Base-by-base conservation (phyloP, 2,888 invertebrate genomes). In the Nephrotoma flavescens region DNA sequence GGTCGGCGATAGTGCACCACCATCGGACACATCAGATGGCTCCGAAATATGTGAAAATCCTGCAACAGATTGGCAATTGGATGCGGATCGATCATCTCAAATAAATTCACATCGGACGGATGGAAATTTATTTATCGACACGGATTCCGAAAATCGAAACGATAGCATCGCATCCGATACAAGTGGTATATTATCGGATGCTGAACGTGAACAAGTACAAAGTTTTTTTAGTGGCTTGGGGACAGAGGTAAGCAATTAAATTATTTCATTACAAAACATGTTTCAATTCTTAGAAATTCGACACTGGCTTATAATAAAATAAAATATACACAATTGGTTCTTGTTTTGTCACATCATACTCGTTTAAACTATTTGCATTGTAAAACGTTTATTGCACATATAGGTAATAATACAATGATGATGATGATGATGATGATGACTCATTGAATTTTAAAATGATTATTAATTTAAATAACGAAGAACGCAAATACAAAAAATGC, bases 211-310 rank as follows among this genome's bases (percentile, higher is more conserved):
- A 52, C 95, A 95, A 90, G 94, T 96, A 87, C 95, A 96, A 90
- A 93, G 94, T 87, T 95, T 95, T 90, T 95, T 95, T 89, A 93
- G 94, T 87, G 96, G 96, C 86, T 93, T 96, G 87, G 96, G 96
- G 90, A 96, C 96, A 0, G 95, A 95, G 91, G 94, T 86, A 42
- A 86, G 44, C 12, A 84, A 15, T 19, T 6, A 12, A 9, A 9
- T 15, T 47, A 47, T 6, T 44, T 15, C 6, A 45, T 86, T 19
- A 12, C 31, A 71, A 71, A 19, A 57, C 52, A 6, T 71, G 19
- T 71, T 71, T 11, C 9, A 71, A 71, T 71, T 71, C 71, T 71
- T 9, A 31, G 71, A 71, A 71, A 71, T 71, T 71, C 71, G 9
- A 7, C 71, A 31, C 19, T 71, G 15, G 31, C 3, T n/a, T n/a